These are phyloP conservation scores for Symphodus melops DNA, from an alignment of 2,113 vertebrate species.

Conservation along the genomic window DNA sequence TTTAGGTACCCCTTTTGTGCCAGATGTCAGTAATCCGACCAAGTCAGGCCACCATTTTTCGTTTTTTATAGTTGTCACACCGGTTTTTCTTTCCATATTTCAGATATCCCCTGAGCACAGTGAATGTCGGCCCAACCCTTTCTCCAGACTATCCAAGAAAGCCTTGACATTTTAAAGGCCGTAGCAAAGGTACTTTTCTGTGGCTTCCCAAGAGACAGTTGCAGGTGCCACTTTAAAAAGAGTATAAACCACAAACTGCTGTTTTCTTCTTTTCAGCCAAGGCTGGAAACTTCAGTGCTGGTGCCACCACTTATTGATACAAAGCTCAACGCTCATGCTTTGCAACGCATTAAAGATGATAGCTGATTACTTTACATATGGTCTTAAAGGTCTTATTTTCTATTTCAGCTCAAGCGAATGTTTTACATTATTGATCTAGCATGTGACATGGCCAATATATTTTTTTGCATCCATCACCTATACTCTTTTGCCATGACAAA, in stretches of 20 bases:
- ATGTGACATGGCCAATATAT: background rate
- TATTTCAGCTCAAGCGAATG: background rate
- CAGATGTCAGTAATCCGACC: background rate
- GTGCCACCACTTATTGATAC: background rate
- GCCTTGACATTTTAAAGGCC: slow-evolving; percentile 1
- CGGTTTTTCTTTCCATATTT: background rate
- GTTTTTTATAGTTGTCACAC: background rate
- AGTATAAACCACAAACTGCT: background rate
- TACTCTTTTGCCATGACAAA: too few species aligned
- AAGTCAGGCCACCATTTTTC: background rate
- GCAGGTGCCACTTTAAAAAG: background rate
- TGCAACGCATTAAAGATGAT: background rate
- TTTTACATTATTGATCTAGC: background rate
- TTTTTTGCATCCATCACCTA: background rate
- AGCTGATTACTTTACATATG: background rate
- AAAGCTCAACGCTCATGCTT: background rate
- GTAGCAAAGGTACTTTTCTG: background rate
- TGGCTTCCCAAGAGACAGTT: background rate
- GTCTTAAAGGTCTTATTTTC: background rate
- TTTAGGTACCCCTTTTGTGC: background rate
- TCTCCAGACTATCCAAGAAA: slow-evolving; percentile 3
- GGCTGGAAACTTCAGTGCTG: background rate
- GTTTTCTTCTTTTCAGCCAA: background rate
- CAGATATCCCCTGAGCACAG: background rate
- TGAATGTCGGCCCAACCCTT: background rate